A percentile compares a stretch with the other conserved stretches of the same genome.
These are phyloP conservation scores for Rhynchopsitta pachyrhyncha DNA, from an alignment of 2,113 vertebrate genomes.

Conservation along the genomic window DNA sequence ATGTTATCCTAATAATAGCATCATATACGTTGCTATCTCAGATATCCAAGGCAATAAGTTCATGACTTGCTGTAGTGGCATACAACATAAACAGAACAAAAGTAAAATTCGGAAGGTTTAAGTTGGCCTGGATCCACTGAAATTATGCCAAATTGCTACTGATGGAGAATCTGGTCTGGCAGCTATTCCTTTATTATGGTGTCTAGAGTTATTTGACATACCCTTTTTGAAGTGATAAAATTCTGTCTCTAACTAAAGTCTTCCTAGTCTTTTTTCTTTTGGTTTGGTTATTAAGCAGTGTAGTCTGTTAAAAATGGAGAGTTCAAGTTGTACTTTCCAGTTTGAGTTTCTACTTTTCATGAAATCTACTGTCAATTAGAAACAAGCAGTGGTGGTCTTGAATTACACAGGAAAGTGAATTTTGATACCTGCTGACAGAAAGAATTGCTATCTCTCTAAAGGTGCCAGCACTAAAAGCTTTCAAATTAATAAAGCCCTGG, in stretches of 20 bases:
- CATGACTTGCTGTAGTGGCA: neutral
- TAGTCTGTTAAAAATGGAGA: neutral
- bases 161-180: neutral
- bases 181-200: neutral
- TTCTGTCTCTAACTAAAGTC: neutral
- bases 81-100: neutral
- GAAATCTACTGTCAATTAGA: neutral
- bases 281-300: neutral
- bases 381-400: neutral
- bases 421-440: slow-evolving; percentile 1
- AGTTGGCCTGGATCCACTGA: neutral
- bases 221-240: neutral
- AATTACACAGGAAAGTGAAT: neutral
- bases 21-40: neutral
- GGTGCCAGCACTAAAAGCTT: neutral
- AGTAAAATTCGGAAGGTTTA: neutral
- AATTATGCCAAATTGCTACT: neutral
- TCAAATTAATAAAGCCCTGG: neutral
- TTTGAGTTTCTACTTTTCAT: neutral
- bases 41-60: neutral
- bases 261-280: neutral
- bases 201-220: neutral
- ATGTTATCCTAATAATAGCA: neutral
- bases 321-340: neutral
- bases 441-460: neutral